Conservation (phyloP, 2,113 vertebrate species). For the Lasiurus borealis region DNA sequence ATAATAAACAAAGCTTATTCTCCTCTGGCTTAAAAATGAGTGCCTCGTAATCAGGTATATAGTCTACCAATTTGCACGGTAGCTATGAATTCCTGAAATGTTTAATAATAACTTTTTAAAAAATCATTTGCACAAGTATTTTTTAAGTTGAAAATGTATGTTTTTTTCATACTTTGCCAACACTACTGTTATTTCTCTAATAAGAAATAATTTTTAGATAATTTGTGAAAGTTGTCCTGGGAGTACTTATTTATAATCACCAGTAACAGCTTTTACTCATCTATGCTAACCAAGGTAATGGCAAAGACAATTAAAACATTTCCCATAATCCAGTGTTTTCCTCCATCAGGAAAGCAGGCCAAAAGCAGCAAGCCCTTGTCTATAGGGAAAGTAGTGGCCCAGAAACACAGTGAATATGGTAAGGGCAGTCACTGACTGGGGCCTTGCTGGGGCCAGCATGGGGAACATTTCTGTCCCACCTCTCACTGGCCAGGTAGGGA, state of each 20-base stretch:
- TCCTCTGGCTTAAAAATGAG: constrained; percentile 76
- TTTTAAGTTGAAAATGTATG: constrained; percentile 55
- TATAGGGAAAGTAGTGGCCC: neutral
- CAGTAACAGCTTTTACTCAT: constrained; percentile 62
- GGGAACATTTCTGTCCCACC: constrained; percentile 59
- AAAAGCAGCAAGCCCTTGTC: constrained; percentile 57
- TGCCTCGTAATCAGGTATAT: constrained; percentile 43
- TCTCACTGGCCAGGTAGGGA: constrained; percentile 64
- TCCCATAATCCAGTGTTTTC: constrained; percentile 78
- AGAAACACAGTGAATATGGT: constrained; percentile 36
- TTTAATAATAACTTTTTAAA: constrained; percentile 61
- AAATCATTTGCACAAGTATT: constrained; percentile 24
- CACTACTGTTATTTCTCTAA: constrained; percentile 57
- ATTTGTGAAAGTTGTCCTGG: constrained; percentile 55
- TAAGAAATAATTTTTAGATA: constrained; percentile 45
- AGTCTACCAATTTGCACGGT: constrained; percentile 49
- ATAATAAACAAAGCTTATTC: constrained; percentile 62
- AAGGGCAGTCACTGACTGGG: constrained; percentile 33
- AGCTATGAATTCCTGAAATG: constrained; percentile 58
- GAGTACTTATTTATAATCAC: constrained; percentile 37
- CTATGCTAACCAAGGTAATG: constrained; percentile 46
- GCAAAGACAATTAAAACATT: constrained; percentile 68
- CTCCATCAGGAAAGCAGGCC: constrained; percentile 54
- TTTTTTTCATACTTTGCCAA: constrained; percentile 70
- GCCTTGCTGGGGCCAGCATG: constrained; percentile 53